These are phyloP conservation scores for Irena cyanogastra DNA, from an alignment of 2,113 vertebrate species.

Conservation along the genomic window DNA sequence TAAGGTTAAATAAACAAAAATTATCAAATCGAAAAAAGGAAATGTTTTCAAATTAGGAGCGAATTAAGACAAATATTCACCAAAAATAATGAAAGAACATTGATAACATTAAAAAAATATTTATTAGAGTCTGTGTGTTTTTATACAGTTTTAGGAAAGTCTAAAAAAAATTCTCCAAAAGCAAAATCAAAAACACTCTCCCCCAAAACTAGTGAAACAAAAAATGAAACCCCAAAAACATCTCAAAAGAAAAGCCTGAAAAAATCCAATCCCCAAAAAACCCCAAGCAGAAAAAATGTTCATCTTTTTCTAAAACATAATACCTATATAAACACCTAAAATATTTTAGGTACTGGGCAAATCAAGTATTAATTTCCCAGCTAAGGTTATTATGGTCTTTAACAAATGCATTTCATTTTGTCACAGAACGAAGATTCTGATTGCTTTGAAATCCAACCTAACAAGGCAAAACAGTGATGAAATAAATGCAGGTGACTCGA, in stretches of 20 bases:
- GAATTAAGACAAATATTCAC: background rate
- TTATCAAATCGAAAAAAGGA: rapidly evolving
- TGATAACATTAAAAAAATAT: background rate
- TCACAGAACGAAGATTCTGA: background rate
- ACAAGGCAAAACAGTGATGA: background rate
- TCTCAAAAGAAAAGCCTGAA: background rate
- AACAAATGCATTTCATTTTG: background rate
- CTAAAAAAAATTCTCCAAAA: background rate
- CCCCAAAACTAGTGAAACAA: background rate
- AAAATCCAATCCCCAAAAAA: background rate
- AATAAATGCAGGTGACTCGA: background rate
- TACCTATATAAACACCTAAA: background rate
- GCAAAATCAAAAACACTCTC: background rate
- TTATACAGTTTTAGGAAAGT: background rate
- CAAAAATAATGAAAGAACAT: background rate
- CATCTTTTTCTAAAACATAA: background rate
- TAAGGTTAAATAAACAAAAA: background rate
- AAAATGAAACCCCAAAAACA: background rate
- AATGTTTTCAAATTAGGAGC: background rate
- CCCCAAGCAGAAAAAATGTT: background rate
- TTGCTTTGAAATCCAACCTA: background rate
- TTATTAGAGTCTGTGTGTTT: background rate
- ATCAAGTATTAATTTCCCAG: background rate
- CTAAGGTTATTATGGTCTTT: background rate
- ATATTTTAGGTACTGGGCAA: background rate